Percentiles rank a stretch among this genome's conserved stretches.
These are phyloP conservation scores for Micropterix aruncella DNA, from an alignment of 2,888 invertebrate genomes.

Conservation along the genomic window DNA sequence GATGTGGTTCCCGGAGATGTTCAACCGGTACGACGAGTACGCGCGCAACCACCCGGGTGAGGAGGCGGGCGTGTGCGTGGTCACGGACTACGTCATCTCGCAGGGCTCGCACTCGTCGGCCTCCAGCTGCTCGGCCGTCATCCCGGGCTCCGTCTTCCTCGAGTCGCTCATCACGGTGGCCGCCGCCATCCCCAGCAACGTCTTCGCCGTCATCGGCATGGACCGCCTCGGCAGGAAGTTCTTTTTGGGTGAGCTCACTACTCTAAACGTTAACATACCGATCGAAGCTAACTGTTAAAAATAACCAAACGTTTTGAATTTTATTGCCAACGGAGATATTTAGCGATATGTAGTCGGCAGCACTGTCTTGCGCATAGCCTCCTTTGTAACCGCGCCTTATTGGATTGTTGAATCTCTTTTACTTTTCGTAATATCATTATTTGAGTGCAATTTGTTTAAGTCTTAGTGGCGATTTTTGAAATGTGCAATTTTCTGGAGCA, in stretches of 20 bases:
- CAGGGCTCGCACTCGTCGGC: slow-evolving; percentile 43
- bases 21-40: slow-evolving; percentile 79
- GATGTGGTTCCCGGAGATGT: slow-evolving; percentile 96
- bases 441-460: no score
- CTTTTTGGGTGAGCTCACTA: slow-evolving; percentile 51
- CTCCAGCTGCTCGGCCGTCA: slow-evolving; percentile 48
- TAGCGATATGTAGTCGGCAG: no score
- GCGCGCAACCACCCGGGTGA: slow-evolving; percentile 49
- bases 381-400: no score
- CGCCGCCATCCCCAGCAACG: slow-evolving; percentile 73
- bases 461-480: no score
- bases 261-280: no score
- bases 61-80: slow-evolving; percentile 58
- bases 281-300: no score
- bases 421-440: no score
- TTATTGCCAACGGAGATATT: no score
- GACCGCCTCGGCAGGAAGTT: slow-evolving; percentile 76
- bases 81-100: slow-evolving; percentile 62
- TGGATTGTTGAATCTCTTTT: no score
- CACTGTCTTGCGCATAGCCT: no score
- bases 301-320: no score
- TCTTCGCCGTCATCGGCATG: slow-evolving; percentile 72
- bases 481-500: no score
- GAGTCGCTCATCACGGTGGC: slow-evolving; percentile 79
- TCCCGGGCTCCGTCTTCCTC: slow-evolving; percentile 67